Evolutionary conservation across 1,140 invertebrate species (phyloP).

Genomic region (Cyclina sinensis): DNA sequence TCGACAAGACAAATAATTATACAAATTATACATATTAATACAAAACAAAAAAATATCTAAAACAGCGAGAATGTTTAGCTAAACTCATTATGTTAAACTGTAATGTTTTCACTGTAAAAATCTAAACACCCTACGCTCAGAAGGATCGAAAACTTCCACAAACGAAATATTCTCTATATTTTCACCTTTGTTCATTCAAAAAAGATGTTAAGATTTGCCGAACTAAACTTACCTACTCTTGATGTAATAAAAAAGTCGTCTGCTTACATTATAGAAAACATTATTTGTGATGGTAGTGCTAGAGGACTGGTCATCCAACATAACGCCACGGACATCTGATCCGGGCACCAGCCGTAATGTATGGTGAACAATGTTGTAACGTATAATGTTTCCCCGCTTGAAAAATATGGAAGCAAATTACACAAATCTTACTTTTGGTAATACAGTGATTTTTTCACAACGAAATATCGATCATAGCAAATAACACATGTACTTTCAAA

Average conservation of each 20-base stretch:
- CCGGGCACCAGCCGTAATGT: slow-evolving; percentile 64
- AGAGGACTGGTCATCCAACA: slow-evolving; percentile 75
- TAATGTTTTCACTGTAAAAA: too few relatives aligned
- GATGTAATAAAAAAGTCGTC: not conserved
- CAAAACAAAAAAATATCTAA: too few relatives aligned
- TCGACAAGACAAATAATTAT: too few relatives aligned
- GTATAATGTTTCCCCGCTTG: slow-evolving; percentile 73
- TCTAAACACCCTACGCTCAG: too few relatives aligned
- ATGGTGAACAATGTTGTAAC: slow-evolving; percentile 72
- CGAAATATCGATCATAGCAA: too few relatives aligned
- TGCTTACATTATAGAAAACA: slow-evolving; percentile 72
- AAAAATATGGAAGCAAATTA: too few relatives aligned
- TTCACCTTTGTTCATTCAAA: not conserved
- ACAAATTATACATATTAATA: too few relatives aligned
- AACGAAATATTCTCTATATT: not conserved
- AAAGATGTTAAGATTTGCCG: not conserved
- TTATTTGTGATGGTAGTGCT: slow-evolving; percentile 70
- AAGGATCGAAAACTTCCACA: not conserved
- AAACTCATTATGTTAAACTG: too few relatives aligned
- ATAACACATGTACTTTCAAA: too few relatives aligned
- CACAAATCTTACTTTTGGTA: too few relatives aligned
- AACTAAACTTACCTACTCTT: not conserved
- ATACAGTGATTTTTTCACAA: too few relatives aligned
- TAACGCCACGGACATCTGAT: slow-evolving; percentile 67
- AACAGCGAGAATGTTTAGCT: too few relatives aligned